These are phyloP conservation scores for Geopemphigus sp. DNA, from an alignment of 1,140 invertebrate species.

Conservation along the genomic window DNA sequence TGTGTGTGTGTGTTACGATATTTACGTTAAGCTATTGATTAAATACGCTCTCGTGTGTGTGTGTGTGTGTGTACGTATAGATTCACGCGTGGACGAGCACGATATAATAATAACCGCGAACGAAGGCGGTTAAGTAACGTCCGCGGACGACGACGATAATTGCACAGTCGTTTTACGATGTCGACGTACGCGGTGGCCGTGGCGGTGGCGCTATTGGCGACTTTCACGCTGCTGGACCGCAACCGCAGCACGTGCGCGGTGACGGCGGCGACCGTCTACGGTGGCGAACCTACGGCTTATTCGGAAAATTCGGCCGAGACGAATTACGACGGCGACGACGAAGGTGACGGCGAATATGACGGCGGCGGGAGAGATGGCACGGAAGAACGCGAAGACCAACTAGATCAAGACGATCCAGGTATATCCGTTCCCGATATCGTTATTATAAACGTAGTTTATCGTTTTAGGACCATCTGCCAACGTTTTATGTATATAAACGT, in stretches of 20 bases:
- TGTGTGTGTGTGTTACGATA: too few species aligned
- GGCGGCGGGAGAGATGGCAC: not conserved
- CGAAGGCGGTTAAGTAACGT: not conserved
- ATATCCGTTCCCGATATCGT: not conserved
- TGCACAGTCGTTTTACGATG: not conserved
- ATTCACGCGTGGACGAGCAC: not conserved
- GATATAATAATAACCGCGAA: not conserved
- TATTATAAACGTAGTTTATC: too few species aligned
- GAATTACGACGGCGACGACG: not conserved
- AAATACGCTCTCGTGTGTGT: too few species aligned
- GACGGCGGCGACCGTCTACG: too few species aligned
- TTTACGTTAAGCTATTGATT: conserved; percentile 14
- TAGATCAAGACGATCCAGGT: conserved; percentile 32
- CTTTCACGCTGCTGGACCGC: not conserved
- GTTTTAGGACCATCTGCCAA: too few species aligned
- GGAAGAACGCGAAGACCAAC: conserved; percentile 6
- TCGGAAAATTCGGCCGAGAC: not conserved
- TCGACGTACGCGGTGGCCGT: not conserved
- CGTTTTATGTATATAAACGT: too few species aligned
- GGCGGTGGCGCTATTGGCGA: not conserved
- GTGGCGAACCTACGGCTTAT: too few species aligned
- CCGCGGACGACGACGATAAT: not conserved
- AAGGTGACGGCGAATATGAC: not conserved
- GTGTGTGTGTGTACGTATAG: not conserved
- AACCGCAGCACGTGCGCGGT: not conserved